These are phyloP conservation scores for Automeris io DNA, from an alignment of 2,888 invertebrate species.

Conservation along the genomic window DNA sequence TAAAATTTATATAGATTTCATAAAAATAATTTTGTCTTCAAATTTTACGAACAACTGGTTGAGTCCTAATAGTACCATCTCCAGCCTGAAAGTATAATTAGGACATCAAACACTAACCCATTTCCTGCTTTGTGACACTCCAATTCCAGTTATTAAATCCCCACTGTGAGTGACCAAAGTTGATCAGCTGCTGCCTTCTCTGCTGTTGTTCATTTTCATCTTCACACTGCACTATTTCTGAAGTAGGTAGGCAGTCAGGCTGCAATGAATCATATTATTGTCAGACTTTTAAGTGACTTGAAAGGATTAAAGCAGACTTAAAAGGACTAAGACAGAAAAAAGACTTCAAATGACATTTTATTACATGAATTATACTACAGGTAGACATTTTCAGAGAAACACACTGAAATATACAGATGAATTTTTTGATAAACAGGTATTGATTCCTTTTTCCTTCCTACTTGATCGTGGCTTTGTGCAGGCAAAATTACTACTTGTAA, in stretches of 20 bases:
- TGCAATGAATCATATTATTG: slow-evolving; percentile 14
- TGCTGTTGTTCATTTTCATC: slow-evolving; percentile 55
- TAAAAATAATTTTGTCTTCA: no score
- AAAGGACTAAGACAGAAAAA: background rate
- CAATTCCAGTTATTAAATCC: slow-evolving; percentile 73
- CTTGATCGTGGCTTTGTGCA: no score
- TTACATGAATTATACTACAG: background rate
- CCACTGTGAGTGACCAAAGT: slow-evolving; percentile 69
- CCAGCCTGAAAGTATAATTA: no score
- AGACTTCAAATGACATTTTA: background rate
- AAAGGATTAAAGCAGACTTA: no score
- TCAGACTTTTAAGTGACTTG: no score
- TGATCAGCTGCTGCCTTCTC: slow-evolving; percentile 59
- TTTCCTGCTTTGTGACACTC: slow-evolving; percentile 66
- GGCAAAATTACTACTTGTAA: no score
- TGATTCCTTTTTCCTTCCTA: background rate
- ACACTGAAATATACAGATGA: no score
- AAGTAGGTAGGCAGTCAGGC: slow-evolving; percentile 33
- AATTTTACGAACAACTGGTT: no score
- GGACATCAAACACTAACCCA: no score
- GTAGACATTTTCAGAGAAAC: no score
- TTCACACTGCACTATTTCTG: slow-evolving; percentile 24
- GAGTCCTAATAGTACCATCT: no score
- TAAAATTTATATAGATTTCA: background rate
- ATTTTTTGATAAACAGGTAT: background rate